phyloP scores from a whole-genome alignment of 2,797 vertebrate genomes.

The Chlorospingus semifuscus region DNA sequence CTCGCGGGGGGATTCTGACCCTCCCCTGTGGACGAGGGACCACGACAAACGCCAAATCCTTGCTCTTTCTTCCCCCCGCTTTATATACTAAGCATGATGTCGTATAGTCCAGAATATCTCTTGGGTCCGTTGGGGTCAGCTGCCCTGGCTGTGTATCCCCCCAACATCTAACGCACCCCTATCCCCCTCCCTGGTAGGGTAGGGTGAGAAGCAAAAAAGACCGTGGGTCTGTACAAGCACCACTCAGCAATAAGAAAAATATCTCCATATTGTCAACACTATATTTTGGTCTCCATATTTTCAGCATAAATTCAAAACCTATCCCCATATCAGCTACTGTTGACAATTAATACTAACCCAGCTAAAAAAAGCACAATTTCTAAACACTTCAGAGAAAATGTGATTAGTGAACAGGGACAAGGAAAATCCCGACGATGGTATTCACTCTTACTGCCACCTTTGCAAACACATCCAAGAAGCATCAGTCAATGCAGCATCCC shows the following conservation, averaged over 20 bases:
- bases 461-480: not conserved
- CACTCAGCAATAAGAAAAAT: not conserved
- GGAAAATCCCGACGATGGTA: accelerated
- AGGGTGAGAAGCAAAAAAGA: not conserved
- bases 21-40: too few species aligned
- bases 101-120: not conserved
- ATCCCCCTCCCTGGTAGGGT: not conserved
- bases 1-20: too few species aligned
- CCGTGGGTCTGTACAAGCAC: not conserved
- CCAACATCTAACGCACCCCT: not conserved
- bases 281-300: not conserved
- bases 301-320: not conserved
- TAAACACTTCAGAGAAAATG: not conserved
- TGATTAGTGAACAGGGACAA: not conserved
- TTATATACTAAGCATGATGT: not conserved
- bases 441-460: not conserved
- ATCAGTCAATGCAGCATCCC: not conserved
- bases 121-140: not conserved
- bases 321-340: not conserved
- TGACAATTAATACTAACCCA: not conserved
- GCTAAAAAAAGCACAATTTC: not conserved
- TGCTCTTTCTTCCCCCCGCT: not conserved
- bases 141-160: not conserved
- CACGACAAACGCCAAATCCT: not conserved
- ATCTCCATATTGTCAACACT: not conserved